Evolutionary conservation across 1,140 invertebrate species (phyloP).

Genomic region (Drosophila navojoa): DNA sequence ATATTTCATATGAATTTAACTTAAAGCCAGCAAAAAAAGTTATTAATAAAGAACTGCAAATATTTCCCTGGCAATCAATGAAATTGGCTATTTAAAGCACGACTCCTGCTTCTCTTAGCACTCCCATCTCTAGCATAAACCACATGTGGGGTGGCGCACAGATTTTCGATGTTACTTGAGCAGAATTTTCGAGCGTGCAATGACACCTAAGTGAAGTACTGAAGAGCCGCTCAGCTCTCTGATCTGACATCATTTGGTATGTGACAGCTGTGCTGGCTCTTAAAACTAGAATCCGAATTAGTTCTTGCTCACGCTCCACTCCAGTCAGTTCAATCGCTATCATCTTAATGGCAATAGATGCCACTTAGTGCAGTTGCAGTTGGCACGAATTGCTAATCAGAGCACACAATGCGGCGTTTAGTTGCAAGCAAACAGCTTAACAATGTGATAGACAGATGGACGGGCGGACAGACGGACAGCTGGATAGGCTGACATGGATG

Average conservation of each 20-base stretch:
- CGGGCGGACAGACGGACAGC: not conserved
- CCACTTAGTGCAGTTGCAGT: slow-evolving; percentile 23
- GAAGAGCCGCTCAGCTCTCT: not conserved
- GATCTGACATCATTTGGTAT: not conserved
- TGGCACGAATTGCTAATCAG: slow-evolving; percentile 45
- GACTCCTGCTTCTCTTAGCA: too few relatives aligned
- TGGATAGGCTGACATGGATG: not conserved
- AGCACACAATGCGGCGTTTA: slow-evolving; percentile 43
- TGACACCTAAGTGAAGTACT: slow-evolving; percentile 16
- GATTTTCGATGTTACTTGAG: not conserved
- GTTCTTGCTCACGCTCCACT: slow-evolving; percentile 2
- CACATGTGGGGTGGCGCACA: too few relatives aligned
- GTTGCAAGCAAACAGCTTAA: slow-evolving; percentile 17
- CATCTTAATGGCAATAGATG: slow-evolving; percentile 39
- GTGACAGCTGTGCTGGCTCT: not conserved
- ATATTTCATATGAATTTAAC: too few relatives aligned
- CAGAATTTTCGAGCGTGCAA: not conserved
- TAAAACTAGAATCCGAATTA: not conserved
- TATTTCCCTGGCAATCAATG: too few relatives aligned
- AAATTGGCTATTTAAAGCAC: too few relatives aligned
- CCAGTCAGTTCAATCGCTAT: slow-evolving; percentile 19
- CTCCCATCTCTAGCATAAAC: too few relatives aligned
- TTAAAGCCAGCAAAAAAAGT: too few relatives aligned
- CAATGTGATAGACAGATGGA: slow-evolving; percentile 25
- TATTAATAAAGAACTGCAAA: too few relatives aligned